These are phyloP conservation scores for Pardalotus punctatus DNA, from an alignment of 2,113 vertebrate genomes.

Conservation along the genomic window DNA sequence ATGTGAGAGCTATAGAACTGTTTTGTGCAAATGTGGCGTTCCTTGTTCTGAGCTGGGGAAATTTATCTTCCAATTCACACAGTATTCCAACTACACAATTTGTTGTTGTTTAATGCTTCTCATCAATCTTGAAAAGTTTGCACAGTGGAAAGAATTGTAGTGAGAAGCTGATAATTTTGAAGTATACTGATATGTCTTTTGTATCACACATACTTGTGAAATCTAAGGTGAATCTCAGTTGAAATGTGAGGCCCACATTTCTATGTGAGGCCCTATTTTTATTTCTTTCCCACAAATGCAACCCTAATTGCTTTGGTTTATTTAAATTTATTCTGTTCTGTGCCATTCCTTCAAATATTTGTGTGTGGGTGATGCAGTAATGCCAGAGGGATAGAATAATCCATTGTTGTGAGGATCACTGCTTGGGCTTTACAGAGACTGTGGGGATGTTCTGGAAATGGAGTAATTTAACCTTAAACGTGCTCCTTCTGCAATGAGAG, in stretches of 20 bases:
- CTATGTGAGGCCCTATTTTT: background rate
- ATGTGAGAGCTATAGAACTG: background rate
- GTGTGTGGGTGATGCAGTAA: background rate
- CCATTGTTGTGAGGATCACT: background rate
- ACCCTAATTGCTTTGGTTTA: background rate
- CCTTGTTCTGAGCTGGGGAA: background rate
- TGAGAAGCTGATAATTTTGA: background rate
- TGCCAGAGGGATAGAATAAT: background rate
- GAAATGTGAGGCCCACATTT: background rate
- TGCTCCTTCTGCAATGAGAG: background rate
- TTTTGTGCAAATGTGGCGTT: background rate
- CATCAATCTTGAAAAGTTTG: background rate
- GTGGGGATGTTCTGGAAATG: background rate
- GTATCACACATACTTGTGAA: background rate
- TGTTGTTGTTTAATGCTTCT: background rate
- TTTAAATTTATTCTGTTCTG: background rate
- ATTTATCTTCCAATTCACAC: background rate
- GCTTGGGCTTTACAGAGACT: background rate
- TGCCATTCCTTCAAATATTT: background rate
- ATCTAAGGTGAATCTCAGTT: background rate
- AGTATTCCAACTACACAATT: background rate
- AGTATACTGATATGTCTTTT: background rate
- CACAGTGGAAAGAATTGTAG: background rate
- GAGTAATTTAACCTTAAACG: background rate
- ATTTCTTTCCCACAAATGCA: background rate